These are phyloP conservation scores for Parapristionchus giblindavisi DNA, from an alignment of 2,888 invertebrate genomes.

Conservation along the genomic window DNA sequence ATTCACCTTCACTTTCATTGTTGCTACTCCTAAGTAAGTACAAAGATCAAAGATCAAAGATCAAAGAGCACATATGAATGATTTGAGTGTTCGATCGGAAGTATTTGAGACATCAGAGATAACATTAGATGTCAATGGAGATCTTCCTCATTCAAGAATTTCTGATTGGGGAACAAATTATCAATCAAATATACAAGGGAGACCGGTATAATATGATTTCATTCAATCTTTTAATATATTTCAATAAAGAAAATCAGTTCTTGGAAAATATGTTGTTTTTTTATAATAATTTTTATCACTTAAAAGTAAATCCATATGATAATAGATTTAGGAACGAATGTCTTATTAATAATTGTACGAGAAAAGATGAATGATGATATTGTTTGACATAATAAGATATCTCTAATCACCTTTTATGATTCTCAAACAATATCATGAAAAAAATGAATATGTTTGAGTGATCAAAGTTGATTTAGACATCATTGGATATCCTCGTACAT, in stretches of 20 bases:
- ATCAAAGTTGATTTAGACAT: conserved; percentile 10
- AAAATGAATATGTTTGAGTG: neutral
- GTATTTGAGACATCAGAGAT: conserved; percentile 31
- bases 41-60: neutral
- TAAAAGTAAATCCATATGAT: too few species aligned
- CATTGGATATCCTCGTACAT: conserved; percentile 35
- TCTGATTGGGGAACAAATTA: conserved; percentile 30
- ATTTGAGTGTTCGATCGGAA: conserved; percentile 17
- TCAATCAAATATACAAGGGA: neutral
- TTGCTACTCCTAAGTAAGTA: conserved; percentile 31
- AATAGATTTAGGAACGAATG: too few species aligned
- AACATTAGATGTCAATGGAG: conserved; percentile 17
- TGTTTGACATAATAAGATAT: neutral
- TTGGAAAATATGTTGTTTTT: neutral
- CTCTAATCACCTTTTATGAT: neutral
- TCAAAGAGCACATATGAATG: neutral
- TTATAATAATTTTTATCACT: neutral
- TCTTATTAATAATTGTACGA: neutral
- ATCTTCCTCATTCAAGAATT: neutral
- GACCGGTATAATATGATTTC: conserved; percentile 11
- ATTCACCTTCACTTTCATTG: conserved; percentile 35
- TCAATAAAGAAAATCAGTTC: neutral
- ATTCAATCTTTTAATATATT: neutral
- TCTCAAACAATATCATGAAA: neutral
- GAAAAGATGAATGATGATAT: neutral